phyloP scores from a whole-genome alignment of 2,113 vertebrate species.

The Varanus salvator region DNA sequence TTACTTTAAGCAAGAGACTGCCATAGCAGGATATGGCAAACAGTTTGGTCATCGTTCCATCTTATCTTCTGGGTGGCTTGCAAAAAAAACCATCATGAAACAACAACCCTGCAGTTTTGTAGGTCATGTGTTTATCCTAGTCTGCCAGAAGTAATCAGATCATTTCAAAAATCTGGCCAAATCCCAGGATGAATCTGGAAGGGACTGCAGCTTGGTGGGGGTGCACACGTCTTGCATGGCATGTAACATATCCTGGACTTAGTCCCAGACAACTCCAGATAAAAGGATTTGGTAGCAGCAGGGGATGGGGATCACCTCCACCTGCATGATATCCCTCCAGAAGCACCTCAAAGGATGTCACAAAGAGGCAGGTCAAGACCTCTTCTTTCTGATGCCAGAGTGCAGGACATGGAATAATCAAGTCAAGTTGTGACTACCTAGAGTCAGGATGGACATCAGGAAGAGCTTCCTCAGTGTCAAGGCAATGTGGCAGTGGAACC shows the following conservation, averaged over 20 bases:
- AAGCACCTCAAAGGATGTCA: too few species aligned
- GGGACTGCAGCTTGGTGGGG: neutral
- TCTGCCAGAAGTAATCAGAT: neutral
- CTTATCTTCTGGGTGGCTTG: neutral
- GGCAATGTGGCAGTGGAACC: too few species aligned
- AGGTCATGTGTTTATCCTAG: neutral
- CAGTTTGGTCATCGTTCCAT: neutral
- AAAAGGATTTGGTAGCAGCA: neutral
- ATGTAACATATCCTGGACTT: neutral
- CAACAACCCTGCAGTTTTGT: neutral
- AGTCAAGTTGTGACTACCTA: too few species aligned
- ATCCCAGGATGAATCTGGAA: neutral
- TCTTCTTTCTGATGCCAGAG: too few species aligned
- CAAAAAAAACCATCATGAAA: neutral
- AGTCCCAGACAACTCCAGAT: neutral
- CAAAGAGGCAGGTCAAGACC: too few species aligned
- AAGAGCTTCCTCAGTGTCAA: too few species aligned
- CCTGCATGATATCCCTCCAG: neutral
- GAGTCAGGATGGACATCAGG: too few species aligned
- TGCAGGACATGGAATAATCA: too few species aligned
- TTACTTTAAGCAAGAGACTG: neutral
- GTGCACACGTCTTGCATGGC: neutral
- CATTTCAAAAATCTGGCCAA: neutral
- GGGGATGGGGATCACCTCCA: neutral
- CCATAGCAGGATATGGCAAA: neutral